Evolutionary conservation across 2,113 vertebrate species (phyloP).

Genomic region (Gymnogyps californianus): DNA sequence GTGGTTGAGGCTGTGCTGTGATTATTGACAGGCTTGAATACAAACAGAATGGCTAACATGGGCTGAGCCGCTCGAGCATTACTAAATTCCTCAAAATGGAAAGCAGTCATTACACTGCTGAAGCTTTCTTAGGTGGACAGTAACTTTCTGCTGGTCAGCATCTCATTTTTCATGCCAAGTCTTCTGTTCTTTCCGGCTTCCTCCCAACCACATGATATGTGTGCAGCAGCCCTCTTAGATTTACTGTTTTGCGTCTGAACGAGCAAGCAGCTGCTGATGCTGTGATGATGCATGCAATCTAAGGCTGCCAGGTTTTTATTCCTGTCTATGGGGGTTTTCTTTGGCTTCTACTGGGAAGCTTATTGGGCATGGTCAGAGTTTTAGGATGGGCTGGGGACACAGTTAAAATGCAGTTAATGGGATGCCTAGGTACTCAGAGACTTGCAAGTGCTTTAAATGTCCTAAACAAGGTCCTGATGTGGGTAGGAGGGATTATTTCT

Average conservation of each 20-base stretch:
- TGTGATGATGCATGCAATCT: slow-evolving; percentile 42
- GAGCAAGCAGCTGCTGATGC: slow-evolving; percentile 54
- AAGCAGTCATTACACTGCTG: not conserved
- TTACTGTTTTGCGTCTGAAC: slow-evolving; percentile 49
- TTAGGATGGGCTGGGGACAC: not conserved
- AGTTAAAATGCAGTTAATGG: not conserved
- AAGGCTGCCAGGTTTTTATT: slow-evolving; percentile 39
- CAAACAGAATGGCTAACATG: not conserved
- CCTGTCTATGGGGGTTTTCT: not conserved
- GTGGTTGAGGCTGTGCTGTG: not conserved
- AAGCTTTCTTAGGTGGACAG: slow-evolving; percentile 3
- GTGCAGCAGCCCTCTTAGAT: slow-evolving; percentile 31
- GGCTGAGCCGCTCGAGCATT: not conserved
- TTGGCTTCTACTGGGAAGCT: not conserved
- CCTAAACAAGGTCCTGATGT: not conserved
- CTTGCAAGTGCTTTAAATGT: not conserved
- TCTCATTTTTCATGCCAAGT: slow-evolving; percentile 41
- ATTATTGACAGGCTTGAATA: not conserved
- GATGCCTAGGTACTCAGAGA: not conserved
- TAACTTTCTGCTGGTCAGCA: slow-evolving; percentile 57
- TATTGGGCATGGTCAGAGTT: not conserved
- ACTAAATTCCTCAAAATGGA: not conserved
- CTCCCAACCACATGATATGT: not conserved
- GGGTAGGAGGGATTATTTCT: not conserved
- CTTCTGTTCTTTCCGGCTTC: slow-evolving; percentile 20